Conservation (phyloP, 1,140 invertebrate genomes). For the Neodiprion virginianus region DNA sequence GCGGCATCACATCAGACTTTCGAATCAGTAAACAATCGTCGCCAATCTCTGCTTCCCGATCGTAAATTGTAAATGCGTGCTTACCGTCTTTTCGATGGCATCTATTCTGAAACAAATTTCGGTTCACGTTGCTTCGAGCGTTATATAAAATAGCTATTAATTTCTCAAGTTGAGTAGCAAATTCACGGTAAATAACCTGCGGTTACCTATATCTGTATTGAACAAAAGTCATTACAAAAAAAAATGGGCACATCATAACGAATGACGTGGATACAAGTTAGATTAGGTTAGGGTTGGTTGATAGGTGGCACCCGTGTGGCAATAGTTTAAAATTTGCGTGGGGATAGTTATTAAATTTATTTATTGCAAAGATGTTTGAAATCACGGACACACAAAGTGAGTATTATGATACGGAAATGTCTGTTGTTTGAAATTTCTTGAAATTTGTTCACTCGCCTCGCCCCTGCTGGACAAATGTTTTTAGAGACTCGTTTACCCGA, state of each 20-base stretch:
- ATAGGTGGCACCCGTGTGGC: constrained; percentile 25
- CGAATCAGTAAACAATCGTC: too few relatives aligned
- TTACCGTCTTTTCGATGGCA: too few relatives aligned
- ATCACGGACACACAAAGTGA: constrained; percentile 77
- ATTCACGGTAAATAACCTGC: too few relatives aligned
- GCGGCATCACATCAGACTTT: too few relatives aligned
- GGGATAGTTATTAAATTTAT: constrained; percentile 10
- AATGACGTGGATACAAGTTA: constrained; percentile 62
- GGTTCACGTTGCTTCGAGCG: too few relatives aligned
- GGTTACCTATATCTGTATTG: too few relatives aligned
- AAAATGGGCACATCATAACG: constrained; percentile 16
- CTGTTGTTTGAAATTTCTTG: constrained; percentile 21
- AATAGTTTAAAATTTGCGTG: constrained; percentile 22
- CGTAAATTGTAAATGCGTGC: too few relatives aligned
- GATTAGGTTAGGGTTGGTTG: constrained; percentile 29
- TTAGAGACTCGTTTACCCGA: background rate
- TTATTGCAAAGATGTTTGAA: constrained; percentile 69
- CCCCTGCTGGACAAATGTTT: constrained; percentile 8
- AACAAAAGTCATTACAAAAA: too few relatives aligned
- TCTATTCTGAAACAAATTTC: too few relatives aligned
- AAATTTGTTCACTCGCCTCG: constrained; percentile 16
- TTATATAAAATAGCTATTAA: too few relatives aligned
- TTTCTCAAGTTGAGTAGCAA: too few relatives aligned
- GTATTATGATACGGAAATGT: constrained; percentile 40
- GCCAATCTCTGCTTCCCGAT: too few relatives aligned